Evolutionary conservation across 2,888 invertebrate genomes (phyloP), one percentile per base, ranked within the genome.

Genomic region (Deilephila porcellus): DNA sequence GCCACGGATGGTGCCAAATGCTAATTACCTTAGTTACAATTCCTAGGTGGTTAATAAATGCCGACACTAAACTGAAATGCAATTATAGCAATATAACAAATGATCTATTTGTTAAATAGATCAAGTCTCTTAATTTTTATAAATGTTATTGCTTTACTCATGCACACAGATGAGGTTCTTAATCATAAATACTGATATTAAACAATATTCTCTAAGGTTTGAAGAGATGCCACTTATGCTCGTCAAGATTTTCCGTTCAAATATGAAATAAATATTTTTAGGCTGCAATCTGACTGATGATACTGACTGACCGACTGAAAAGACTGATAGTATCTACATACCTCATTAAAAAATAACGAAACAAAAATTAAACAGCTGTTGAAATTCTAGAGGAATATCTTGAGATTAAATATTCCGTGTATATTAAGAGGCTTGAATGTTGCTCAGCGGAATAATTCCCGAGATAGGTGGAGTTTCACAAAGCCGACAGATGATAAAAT

Each of bases 401-500:
- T 17, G n/a, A 56, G 56, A 56, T n/a, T 2, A 8, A 64, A 64
- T 67, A 25, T 37, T 37, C 8, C 17, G 64, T 14, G 67, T 25
- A 52, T 25, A 11, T 17, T 52, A 52, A 19, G 56, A 53, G 14
- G 11, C 59, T n/a, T 60, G 25, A 60, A 71, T 63, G 32, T 72
- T 52, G 45, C 63, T 62, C 63, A 60, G 37, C 25, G 25, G 25
- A 71, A 71, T 71, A 60, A 60, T 60, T 60, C 71, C 60, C 25
- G 6, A 60, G 71, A 34, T 71, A 59, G 71, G 45, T 45, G 45
- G 45, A 60, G 19, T 29, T 45, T 71, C 37, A 60, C 60, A 74
- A 63, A 60, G 75, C 71, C 56, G 56, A 56, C 56, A 56, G 56
- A 56, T 64, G 76, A 76, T 79, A 77, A 81, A 82, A 78, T 74